Base-by-base conservation (phyloP, 2,113 vertebrate genomes). In the Amblyopsis rosae region DNA sequence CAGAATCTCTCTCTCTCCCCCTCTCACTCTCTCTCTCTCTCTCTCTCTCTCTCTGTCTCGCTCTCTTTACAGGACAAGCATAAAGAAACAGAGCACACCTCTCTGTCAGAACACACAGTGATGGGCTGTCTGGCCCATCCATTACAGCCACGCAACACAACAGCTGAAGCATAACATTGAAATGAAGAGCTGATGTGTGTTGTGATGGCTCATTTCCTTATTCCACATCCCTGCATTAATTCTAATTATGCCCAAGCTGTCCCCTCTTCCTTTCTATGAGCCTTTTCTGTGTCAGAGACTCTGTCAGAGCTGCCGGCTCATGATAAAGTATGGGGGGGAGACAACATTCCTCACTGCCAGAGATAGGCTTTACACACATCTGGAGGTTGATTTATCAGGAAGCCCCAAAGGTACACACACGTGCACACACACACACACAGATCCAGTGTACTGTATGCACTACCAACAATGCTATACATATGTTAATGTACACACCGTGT, bases 141-240 rank as follows among this genome's bases (percentile, higher is more conserved):
- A 86, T 89, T 89, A 89, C 84, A 70, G 77, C 80, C 80, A 78
- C 85, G 76, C 88, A 90, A 91, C 89, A 77, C 80, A 80, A 81
- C 79, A 71, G 83, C 81, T 82, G 81, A 82, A 87, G 85, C 88
- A 86, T 85, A 87, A 87, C 85, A 90, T 86, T 87, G 80, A 90
- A 90, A 87, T 85, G 81, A 90, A 87, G 81, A 81, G 81, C 83
- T 85, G 83, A 88, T 88, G 82, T 81, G 79, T 79, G 80, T 86
- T 86, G 86, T 79, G 86, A 89, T 85, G 85, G 81, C 87, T 89
- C 86, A 90, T 91, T 91, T 92, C 86, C 89, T 80, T 82, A 86
- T 86, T 86, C 74, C 75, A 81, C 80, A 79, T 87, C 82, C 69
- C 59, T 12, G 73, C 90, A 91, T 92, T 92, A 85, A 91, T 92